phyloP scores from a whole-genome alignment of 2,888 invertebrate genomes.

The Pseudeuparius sepicola region DNA sequence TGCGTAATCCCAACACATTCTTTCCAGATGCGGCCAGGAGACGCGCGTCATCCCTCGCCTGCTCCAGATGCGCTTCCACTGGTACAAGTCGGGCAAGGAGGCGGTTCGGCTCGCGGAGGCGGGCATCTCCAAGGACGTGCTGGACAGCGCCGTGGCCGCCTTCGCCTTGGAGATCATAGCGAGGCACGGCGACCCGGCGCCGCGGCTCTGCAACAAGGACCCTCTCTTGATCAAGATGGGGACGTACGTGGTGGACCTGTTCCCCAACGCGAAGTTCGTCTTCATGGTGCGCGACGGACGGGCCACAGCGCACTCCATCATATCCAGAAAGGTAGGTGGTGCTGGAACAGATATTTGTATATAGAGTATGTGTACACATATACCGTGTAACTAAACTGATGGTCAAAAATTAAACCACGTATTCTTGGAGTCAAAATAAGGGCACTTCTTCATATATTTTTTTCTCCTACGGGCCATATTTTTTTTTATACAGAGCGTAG shows the following conservation, averaged over 20 bases:
- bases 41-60: slow-evolving; percentile 94
- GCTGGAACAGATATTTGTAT: too few relatives aligned
- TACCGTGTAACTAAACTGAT: too few relatives aligned
- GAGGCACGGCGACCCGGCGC: slow-evolving; percentile 90
- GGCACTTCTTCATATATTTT: too few relatives aligned
- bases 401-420: too few relatives aligned
- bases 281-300: slow-evolving; percentile 98
- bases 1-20: too few relatives aligned
- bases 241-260: slow-evolving; percentile 85
- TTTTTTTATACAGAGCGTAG: too few relatives aligned
- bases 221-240: slow-evolving; percentile 97
- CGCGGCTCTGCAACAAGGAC: slow-evolving; percentile 96
- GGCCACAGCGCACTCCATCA: slow-evolving; percentile 97
- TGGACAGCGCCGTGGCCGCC: slow-evolving; percentile 92
- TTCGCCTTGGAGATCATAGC: slow-evolving; percentile 96
- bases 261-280: slow-evolving; percentile 95
- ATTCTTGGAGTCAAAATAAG: too few relatives aligned
- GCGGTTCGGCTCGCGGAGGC: slow-evolving; percentile 84
- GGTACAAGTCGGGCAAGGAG: slow-evolving; percentile 91
- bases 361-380: too few relatives aligned
- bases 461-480: too few relatives aligned
- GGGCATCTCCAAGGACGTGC: slow-evolving; percentile 80
- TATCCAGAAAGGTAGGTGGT: slow-evolving; percentile 72
- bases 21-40: slow-evolving; percentile 84
- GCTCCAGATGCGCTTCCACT: slow-evolving; percentile 89